Evolutionary conservation across 2,888 invertebrate species (phyloP).

Genomic region (Tanypteryx hageni): DNA sequence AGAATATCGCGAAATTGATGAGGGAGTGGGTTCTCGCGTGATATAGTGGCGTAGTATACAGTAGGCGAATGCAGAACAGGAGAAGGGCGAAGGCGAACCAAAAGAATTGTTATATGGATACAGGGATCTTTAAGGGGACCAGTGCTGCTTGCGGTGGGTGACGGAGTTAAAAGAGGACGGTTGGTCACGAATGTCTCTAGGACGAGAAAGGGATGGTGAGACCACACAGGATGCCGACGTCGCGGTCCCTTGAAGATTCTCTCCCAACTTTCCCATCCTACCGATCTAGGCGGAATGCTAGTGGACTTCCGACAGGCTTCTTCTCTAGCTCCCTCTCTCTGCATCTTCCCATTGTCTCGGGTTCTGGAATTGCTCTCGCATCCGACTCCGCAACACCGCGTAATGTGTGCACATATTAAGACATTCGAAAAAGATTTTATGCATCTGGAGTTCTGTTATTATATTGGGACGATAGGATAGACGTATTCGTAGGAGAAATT

Average conservation of each 20-base stretch:
- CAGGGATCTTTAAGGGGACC: neutral
- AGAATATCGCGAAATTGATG: neutral
- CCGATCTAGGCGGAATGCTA: neutral
- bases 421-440: neutral
- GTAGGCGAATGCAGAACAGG: neutral
- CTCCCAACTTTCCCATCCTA: neutral
- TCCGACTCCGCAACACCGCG: neutral
- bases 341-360: constrained; percentile 39
- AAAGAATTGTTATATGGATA: neutral
- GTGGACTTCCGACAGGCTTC: neutral
- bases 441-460: neutral
- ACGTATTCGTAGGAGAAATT: constrained; percentile 4
- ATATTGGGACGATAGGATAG: neutral
- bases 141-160: constrained; percentile 5
- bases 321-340: neutral
- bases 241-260: constrained; percentile 11
- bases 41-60: neutral
- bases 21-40: neutral
- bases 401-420: neutral
- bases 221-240: constrained; percentile 29
- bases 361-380: neutral
- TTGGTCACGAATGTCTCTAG: constrained; percentile 9
- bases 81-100: neutral
- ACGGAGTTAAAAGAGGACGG: neutral
- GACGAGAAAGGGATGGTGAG: neutral